Percentiles rank a stretch among this genome's conserved stretches.
Evolutionary conservation across 2,113 vertebrate species (phyloP).

Genomic region (Anas platyrhynchos): DNA sequence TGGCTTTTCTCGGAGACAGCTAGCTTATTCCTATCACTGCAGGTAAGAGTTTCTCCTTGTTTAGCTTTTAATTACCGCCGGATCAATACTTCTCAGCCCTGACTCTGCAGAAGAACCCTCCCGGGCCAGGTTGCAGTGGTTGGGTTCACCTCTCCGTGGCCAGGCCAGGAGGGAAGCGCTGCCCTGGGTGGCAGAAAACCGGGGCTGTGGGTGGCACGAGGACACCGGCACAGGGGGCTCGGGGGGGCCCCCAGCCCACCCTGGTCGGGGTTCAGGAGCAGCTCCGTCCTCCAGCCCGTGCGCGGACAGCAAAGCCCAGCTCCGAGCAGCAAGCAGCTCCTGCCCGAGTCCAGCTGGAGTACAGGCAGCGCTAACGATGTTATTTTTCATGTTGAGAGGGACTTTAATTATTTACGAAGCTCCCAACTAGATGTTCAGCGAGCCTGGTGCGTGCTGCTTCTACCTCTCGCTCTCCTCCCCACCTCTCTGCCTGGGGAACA

Average conservation of each 20-base stretch:
- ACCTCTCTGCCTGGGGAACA: accelerated
- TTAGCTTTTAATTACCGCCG: conserved; percentile 4
- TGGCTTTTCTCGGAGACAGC: not conserved
- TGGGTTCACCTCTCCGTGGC: accelerated
- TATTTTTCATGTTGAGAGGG: not conserved
- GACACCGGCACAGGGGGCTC: not conserved
- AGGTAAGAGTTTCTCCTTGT: not conserved
- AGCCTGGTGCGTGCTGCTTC: not conserved
- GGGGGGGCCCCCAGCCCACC: not conserved
- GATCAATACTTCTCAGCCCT: not conserved
- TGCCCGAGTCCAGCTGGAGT: not conserved
- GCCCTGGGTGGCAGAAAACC: accelerated
- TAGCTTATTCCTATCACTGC: accelerated
- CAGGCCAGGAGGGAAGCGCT: not conserved
- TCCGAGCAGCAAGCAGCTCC: not conserved
- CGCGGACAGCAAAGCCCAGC: not conserved
- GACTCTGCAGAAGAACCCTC: not conserved
- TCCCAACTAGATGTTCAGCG: not conserved
- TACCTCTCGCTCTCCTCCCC: not conserved
- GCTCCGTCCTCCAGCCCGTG: not conserved
- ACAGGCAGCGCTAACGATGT: not conserved
- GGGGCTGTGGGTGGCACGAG: accelerated
- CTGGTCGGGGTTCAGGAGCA: accelerated
- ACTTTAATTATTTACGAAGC: not conserved
- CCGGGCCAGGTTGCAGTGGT: not conserved